These are phyloP conservation scores for Nezara viridula DNA, from an alignment of 2,888 invertebrate genomes.

Conservation along the genomic window DNA sequence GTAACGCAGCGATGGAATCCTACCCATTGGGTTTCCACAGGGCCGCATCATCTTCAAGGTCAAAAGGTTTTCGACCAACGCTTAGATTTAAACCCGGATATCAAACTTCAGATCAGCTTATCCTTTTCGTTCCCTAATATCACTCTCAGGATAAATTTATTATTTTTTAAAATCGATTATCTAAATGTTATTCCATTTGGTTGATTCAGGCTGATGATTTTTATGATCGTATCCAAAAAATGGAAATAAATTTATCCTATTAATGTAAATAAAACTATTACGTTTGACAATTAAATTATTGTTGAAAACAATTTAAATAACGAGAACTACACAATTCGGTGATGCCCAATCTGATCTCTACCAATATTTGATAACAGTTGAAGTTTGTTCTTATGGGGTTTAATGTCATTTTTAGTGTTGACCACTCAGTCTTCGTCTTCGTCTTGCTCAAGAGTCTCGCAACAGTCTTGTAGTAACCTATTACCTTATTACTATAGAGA, in stretches of 20 bases:
- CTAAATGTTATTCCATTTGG: background rate
- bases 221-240: background rate
- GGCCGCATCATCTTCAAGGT: background rate
- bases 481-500: too few species aligned
- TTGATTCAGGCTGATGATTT: background rate
- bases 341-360: too few species aligned
- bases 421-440: too few species aligned
- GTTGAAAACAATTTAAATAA: slow-evolving; percentile 4
- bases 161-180: too few species aligned
- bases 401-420: too few species aligned
- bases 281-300: background rate
- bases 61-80: background rate
- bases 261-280: background rate
- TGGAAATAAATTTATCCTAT: background rate
- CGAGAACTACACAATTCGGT: too few species aligned
- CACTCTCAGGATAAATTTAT: background rate
- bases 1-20: background rate
- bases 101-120: background rate
- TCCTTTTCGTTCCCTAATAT: background rate
- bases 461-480: too few species aligned
- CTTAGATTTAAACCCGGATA: background rate
- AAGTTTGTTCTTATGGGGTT: too few species aligned
- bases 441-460: too few species aligned
- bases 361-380: too few species aligned
- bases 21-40: background rate